Conservation (phyloP, 2,888 invertebrate species). For the Scaptodrosophila latifasciaeformis region DNA sequence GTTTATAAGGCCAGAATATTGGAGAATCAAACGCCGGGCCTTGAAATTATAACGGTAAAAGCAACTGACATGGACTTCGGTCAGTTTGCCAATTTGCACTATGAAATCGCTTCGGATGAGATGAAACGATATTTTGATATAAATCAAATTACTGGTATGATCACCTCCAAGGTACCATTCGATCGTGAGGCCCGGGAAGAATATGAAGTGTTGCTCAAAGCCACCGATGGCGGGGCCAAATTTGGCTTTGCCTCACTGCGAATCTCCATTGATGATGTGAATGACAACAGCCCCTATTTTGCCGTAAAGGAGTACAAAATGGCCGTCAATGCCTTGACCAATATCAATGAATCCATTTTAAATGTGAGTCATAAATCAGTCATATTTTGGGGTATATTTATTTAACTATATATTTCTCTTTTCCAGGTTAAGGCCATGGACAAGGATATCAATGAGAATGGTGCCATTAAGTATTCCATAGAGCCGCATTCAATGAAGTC, state of each 20-base stretch:
- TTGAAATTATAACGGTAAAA: conserved; percentile 83
- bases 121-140: conserved; percentile 84
- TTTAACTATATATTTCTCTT: conserved; percentile 15
- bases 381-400: not conserved
- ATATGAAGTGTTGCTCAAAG: conserved; percentile 87
- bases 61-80: conserved; percentile 90
- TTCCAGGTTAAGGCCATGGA: conserved; percentile 83
- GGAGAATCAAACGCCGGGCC: conserved; percentile 88
- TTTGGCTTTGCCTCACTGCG: conserved; percentile 84
- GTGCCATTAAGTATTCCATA: conserved; percentile 84
- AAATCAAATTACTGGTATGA: conserved; percentile 82
- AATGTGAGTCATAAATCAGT: conserved; percentile 75
- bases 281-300: conserved; percentile 89
- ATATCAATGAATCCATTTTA: conserved; percentile 78
- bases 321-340: conserved; percentile 80
- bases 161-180: conserved; percentile 81
- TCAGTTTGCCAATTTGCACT: conserved; percentile 83
- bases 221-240: conserved; percentile 87
- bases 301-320: conserved; percentile 86
- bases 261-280: conserved; percentile 87
- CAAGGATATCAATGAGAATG: conserved; percentile 84
- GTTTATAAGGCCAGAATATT: conserved; percentile 86
- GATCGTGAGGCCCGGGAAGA: conserved; percentile 83
- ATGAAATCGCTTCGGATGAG: conserved; percentile 85
- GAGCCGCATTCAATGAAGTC: conserved; percentile 81